Percentiles rank a stretch among this genome's conserved stretches.
phyloP scores from a whole-genome alignment of 2,797 vertebrate species.

The Otus scops region DNA sequence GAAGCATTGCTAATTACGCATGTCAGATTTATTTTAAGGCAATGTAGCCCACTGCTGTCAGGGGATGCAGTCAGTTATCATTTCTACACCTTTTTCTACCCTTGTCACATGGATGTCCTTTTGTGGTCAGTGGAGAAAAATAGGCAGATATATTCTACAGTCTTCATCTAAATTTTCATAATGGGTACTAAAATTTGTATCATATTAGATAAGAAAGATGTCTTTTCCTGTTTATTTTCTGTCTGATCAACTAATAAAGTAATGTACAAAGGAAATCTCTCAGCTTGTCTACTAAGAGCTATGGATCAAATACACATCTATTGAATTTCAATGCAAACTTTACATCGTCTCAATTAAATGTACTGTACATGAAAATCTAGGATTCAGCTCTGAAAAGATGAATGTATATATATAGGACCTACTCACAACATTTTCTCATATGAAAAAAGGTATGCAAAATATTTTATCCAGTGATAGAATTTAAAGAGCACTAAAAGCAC shows the following conservation, averaged over 20 bases:
- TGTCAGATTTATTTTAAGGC: neutral
- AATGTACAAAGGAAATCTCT: neutral
- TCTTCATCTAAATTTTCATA: neutral
- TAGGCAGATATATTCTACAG: neutral
- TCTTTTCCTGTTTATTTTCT: neutral
- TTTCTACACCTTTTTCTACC: neutral
- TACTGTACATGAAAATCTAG: neutral
- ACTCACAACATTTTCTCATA: neutral
- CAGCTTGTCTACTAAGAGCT: neutral
- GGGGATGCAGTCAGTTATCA: neutral
- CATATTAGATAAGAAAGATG: neutral
- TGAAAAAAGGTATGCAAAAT: neutral
- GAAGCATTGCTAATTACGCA: neutral
- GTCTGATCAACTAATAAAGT: neutral
- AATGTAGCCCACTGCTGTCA: neutral
- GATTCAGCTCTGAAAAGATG: neutral
- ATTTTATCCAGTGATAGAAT: neutral
- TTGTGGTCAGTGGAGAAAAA: neutral
- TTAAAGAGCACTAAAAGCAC: neutral
- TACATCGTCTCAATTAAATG: neutral
- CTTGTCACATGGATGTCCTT: neutral
- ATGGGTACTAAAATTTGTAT: neutral
- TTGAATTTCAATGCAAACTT: neutral
- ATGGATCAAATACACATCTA: neutral
- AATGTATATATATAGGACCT: neutral